Conservation (phyloP, 2,113 vertebrate species). For the Bubo blakistoni region DNA sequence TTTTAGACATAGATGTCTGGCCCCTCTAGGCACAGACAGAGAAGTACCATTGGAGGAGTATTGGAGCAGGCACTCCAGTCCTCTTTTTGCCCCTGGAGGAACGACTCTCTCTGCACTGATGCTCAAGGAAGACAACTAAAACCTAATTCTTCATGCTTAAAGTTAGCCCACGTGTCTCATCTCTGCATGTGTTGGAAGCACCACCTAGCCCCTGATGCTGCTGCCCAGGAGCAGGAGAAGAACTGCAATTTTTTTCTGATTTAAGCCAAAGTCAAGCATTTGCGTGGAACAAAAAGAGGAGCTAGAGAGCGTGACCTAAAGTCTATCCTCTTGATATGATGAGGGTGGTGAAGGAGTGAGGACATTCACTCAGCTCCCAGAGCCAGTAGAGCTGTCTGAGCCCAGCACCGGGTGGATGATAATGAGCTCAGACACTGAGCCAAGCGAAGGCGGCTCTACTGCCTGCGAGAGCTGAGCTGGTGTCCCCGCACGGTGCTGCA, state of each 20-base stretch:
- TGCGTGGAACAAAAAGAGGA: neutral
- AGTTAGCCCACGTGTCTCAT: neutral
- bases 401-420: neutral
- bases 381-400: neutral
- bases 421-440: neutral
- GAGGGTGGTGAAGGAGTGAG: neutral
- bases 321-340: neutral
- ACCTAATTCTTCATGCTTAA: neutral
- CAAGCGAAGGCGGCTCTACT: neutral
- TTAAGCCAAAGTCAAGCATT: neutral
- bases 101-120: neutral
- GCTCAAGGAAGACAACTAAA: neutral
- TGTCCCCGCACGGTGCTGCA: neutral
- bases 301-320: neutral
- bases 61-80: neutral
- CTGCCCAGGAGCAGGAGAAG: neutral
- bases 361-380: neutral
- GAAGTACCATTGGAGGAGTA: neutral
- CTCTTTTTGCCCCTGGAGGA: neutral
- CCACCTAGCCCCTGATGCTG: neutral
- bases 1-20: neutral
- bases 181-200: neutral
- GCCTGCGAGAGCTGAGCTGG: neutral
- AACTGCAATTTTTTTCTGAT: neutral
- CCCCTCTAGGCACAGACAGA: neutral